Base-by-base conservation (phyloP, 2,888 invertebrate species). In the Unio pictorum region DNA sequence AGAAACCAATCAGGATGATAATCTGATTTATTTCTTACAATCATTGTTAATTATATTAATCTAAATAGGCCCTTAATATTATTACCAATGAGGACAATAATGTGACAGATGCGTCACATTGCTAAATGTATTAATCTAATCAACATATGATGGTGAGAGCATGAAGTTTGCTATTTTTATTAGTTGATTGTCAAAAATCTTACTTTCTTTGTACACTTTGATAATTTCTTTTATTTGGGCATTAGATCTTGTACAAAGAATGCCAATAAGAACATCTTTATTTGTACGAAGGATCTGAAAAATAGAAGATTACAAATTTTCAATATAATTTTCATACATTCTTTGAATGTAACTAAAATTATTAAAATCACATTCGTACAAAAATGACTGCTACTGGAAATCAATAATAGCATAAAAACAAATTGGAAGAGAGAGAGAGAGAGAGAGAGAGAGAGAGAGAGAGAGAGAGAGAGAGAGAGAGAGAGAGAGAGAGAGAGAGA, bases 221-320 rank as follows among this genome's bases (percentile, higher is more conserved):
- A 84, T 88, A 64, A 90, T 86, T 66, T 84, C 85, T 68, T 86
- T 85, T 8, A 90, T 84, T 75, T 90, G 90, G 34, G 85, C 85
- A 78, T 90, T 90, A 34, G 90, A 90, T n/a, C 90, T 77, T 6
- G 90, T 90, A 74, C 90, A 90, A 15, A 90, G 76, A 60, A 90
- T 87, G 70, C 90, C 90, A 62, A 90, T 89, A 18, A 90, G 77
- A 15, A 86, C 87, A 76, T 89, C 89, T 71, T 90, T 90, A 78
- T 90, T 89, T 30, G 90, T 90, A 3, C 90, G 90, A 23, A 89
- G 79, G 18, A 89, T 89, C 87, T 90, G 18, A 23, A 58, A 23
- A 8, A 23, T 3, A 55, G 20, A 55, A 56, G 18, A 18, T 55
- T 20, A 23, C 7, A 64, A 61, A 61, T 34, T 7, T 6, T 34